These are phyloP conservation scores for Luehdorfia chinensis DNA, from an alignment of 1,140 invertebrate species.

Conservation along the genomic window DNA sequence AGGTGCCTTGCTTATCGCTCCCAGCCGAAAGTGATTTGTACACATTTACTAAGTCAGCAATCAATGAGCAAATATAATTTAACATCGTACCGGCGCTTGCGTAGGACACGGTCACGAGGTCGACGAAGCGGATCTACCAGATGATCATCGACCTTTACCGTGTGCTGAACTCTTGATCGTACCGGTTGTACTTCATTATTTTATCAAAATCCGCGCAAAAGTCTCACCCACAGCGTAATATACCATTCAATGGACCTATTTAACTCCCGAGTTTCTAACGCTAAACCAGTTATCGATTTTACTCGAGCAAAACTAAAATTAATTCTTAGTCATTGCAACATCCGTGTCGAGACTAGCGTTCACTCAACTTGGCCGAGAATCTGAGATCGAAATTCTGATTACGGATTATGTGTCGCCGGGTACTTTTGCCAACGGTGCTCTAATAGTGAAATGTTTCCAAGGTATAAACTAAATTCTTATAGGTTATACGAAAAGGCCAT, in stretches of 20 bases:
- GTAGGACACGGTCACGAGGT: slow-evolving; percentile 70
- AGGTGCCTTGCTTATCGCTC: too few species aligned
- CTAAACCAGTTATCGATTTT: slow-evolving; percentile 38
- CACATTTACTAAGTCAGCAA: slow-evolving; percentile 8
- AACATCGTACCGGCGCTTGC: slow-evolving; percentile 25
- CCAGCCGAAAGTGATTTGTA: too few species aligned
- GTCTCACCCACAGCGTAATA: slow-evolving; percentile 23
- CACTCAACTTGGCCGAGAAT: slow-evolving; percentile 43
- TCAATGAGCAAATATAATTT: slow-evolving; percentile 46
- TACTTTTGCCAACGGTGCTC: neutral
- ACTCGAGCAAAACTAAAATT: slow-evolving; percentile 41
- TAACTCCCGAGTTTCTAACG: slow-evolving; percentile 19
- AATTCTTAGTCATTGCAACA: slow-evolving; percentile 55
- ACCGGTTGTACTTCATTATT: slow-evolving; percentile 69
- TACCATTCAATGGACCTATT: slow-evolving; percentile 12
- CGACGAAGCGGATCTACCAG: slow-evolving; percentile 71
- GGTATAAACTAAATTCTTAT: too few species aligned
- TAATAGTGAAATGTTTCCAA: neutral
- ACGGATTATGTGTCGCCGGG: slow-evolving; percentile 19
- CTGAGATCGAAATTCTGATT: slow-evolving; percentile 46
- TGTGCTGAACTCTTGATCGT: slow-evolving; percentile 54
- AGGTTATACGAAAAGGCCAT: too few species aligned
- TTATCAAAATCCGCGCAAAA: slow-evolving; percentile 48
- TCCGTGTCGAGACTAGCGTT: slow-evolving; percentile 48
- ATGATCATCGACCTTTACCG: slow-evolving; percentile 75